Percentiles rank a stretch among this genome's conserved stretches.
These are phyloP conservation scores for Heliocidaris tuberculata DNA, from an alignment of 35 echinoderm and acorn worm genomes.

Conservation along the genomic window DNA sequence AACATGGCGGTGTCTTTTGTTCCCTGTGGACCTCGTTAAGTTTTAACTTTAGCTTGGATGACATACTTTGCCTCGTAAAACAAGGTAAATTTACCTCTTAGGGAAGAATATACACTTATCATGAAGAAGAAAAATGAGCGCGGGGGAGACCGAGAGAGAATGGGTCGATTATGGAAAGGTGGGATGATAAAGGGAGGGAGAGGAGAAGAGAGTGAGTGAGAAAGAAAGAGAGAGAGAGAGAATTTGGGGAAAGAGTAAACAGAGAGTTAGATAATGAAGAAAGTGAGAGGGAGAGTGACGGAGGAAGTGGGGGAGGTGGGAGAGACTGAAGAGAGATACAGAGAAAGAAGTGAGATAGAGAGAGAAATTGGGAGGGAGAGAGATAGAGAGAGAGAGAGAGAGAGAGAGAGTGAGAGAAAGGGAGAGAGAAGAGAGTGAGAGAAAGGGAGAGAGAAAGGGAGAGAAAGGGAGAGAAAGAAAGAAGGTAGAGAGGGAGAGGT, in stretches of 20 bases:
- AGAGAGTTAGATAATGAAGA: background rate
- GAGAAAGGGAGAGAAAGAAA: too few species aligned
- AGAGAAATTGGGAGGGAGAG: too few species aligned
- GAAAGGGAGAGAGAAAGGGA: too few species aligned
- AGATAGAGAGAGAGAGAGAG: background rate
- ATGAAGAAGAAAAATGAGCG: background rate
- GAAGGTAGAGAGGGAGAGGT: too few species aligned
- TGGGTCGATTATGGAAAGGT: background rate
- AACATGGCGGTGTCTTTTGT: background rate
- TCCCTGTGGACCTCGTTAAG: background rate
- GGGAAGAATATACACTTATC: background rate
- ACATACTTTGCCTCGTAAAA: background rate
- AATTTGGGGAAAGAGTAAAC: background rate
- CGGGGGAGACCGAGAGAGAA: background rate
- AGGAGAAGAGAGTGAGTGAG: background rate
- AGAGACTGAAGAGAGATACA: too few species aligned
- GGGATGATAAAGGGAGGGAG: background rate
- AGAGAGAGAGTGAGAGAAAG: background rate
- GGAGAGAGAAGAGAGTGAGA: too few species aligned
- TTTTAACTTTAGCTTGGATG: background rate
- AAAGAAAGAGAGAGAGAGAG: too few species aligned
- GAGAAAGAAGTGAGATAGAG: background rate
- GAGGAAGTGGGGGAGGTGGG: too few species aligned
- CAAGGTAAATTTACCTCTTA: conserved; percentile 3
- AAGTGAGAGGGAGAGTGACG: too few species aligned